Conservation (phyloP, 2,113 vertebrate species). For the Brachionichthys hirsutus region DNA sequence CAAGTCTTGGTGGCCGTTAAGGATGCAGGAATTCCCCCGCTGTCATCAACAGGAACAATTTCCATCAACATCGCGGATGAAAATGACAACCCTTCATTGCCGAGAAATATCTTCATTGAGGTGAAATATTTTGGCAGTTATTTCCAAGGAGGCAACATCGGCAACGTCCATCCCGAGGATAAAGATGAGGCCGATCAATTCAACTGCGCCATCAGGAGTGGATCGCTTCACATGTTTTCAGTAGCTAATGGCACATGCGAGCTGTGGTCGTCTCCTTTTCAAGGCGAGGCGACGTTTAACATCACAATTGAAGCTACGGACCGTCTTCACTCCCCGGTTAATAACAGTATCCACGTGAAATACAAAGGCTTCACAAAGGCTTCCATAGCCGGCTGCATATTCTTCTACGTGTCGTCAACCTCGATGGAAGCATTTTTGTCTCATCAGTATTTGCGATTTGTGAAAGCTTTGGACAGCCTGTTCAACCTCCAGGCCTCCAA, state of each 20-base stretch:
- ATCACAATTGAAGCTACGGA: conserved; percentile 76
- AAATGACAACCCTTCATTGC: conserved; percentile 75
- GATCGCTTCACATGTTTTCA: conserved; percentile 68
- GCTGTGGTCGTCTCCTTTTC: conserved; percentile 73
- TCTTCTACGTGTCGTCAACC: conserved; percentile 71
- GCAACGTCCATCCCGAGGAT: conserved; percentile 74
- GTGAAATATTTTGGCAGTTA: conserved; percentile 80
- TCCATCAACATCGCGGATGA: conserved; percentile 72
- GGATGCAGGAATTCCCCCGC: conserved; percentile 73
- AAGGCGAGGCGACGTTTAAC: conserved; percentile 76
- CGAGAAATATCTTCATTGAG: conserved; percentile 73
- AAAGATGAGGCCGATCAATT: conserved; percentile 71
- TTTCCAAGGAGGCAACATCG: conserved; percentile 77
- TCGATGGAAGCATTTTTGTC: conserved; percentile 74
- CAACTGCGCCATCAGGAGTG: conserved; percentile 71
- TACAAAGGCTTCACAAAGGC: conserved; percentile 79
- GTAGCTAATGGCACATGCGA: conserved; percentile 74
- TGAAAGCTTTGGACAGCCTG: conserved; percentile 76
- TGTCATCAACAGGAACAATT: conserved; percentile 72
- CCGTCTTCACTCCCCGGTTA: conserved; percentile 70
- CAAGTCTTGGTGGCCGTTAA: conserved; percentile 60
- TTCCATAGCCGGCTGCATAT: conserved; percentile 75
- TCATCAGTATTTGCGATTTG: conserved; percentile 72
- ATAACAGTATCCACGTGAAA: conserved; percentile 77
- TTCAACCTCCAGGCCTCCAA: conserved; percentile 79